Percentiles rank a stretch among this genome's conserved stretches.
These are phyloP conservation scores for Pterois miles DNA, from an alignment of 2,797 vertebrate genomes.

Conservation along the genomic window DNA sequence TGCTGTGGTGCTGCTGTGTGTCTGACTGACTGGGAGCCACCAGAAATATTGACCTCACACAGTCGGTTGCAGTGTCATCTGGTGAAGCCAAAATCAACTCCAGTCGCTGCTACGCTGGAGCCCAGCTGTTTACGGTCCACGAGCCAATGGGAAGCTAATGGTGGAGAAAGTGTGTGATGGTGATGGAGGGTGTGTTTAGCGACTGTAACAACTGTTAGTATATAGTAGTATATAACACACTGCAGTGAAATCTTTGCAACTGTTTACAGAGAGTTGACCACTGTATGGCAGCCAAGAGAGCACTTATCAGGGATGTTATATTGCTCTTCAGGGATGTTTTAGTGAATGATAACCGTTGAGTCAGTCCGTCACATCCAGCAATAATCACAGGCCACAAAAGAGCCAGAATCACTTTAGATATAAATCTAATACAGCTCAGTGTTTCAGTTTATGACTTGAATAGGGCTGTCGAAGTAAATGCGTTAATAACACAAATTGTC, in stretches of 20 bases:
- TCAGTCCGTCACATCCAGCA: conserved; percentile 12
- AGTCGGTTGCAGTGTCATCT: neutral
- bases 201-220: neutral
- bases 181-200: conserved; percentile 2
- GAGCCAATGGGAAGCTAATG: conserved; percentile 9
- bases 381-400: conserved; percentile 29
- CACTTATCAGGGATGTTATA: conserved; percentile 36
- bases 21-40: conserved; percentile 29
- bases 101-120: neutral
- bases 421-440: conserved; percentile 1
- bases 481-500: too few relatives aligned
- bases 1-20: neutral
- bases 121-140: neutral
- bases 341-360: conserved; percentile 38
- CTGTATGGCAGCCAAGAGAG: conserved; percentile 51
- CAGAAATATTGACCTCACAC: conserved; percentile 26
- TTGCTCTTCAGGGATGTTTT: conserved; percentile 35
- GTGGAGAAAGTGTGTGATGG: conserved; percentile 25
- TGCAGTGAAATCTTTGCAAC: conserved; percentile 18
- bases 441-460: neutral
- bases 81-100: conserved; percentile 13
- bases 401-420: neutral
- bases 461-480: neutral
- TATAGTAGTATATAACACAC: conserved; percentile 2
- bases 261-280: conserved; percentile 12